Percentiles rank a stretch among this genome's conserved stretches.
phyloP scores from a whole-genome alignment of 2,113 vertebrate genomes.

The Nothobranchius kuhntae region DNA sequence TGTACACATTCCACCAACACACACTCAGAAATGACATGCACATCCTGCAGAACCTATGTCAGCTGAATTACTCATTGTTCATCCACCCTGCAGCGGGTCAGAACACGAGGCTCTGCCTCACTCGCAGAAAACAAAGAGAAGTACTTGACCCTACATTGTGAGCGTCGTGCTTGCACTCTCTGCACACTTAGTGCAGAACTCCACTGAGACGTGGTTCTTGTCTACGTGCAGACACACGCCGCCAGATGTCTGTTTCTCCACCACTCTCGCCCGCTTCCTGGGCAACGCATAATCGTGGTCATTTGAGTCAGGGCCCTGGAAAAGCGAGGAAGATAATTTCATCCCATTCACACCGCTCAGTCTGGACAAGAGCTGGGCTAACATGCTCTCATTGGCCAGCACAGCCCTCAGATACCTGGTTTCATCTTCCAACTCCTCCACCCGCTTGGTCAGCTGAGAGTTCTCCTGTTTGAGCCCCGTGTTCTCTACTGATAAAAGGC shows the following conservation, averaged over 20 bases:
- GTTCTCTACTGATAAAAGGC: constrained; percentile 86
- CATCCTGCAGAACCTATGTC: constrained; percentile 52
- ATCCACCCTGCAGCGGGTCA: constrained; percentile 60
- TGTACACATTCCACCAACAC: constrained; percentile 76
- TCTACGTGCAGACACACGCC: constrained; percentile 97
- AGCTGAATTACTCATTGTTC: constrained; percentile 56
- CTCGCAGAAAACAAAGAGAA: constrained; percentile 73
- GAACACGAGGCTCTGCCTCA: constrained; percentile 74
- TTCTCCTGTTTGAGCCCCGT: constrained; percentile 86
- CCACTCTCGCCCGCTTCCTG: constrained; percentile 80
- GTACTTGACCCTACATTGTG: constrained; percentile 99
- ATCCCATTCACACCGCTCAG: constrained; percentile 92
- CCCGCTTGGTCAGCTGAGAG: constrained; percentile 83
- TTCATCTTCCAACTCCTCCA: constrained; percentile 92
- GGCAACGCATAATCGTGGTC: constrained; percentile 87
- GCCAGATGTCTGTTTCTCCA: constrained; percentile 81
- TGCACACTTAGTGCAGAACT: constrained; percentile 96
- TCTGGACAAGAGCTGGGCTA: constrained; percentile 90
- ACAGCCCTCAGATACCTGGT: constrained; percentile 94
- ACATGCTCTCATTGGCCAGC: constrained; percentile 94
- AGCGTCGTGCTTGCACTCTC: constrained; percentile 86
- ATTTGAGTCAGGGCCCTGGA: constrained; percentile 82
- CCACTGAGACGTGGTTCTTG: constrained; percentile 95
- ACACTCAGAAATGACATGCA: constrained; percentile 52
- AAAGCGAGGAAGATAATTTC: constrained; percentile 94